phyloP scores from a whole-genome alignment of 2,888 invertebrate genomes.

The Synergus itoensis region DNA sequence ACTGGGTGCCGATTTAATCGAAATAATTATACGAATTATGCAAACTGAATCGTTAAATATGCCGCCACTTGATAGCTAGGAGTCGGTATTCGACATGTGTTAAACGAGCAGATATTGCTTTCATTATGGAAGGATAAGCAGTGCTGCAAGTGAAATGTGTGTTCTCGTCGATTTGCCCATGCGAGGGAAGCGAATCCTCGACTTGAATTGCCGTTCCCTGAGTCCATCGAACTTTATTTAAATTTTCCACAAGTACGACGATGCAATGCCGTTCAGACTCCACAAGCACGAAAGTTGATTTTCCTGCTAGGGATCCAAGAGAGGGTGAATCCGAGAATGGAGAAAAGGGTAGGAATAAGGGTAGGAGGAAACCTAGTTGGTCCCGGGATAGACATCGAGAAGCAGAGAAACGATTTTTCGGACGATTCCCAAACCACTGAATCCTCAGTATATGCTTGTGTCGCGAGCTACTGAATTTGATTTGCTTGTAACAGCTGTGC shows the following conservation, averaged over 20 bases:
- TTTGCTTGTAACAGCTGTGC: conserved; percentile 46
- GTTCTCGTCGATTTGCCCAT: conserved; percentile 48
- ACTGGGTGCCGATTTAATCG: background rate
- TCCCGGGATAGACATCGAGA: conserved; percentile 57
- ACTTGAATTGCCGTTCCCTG: conserved; percentile 44
- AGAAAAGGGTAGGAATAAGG: conserved; percentile 14
- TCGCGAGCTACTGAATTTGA: conserved; percentile 23
- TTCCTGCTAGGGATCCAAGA: conserved; percentile 48
- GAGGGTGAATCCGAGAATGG: conserved; percentile 29
- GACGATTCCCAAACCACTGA: conserved; percentile 60
- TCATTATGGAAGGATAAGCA: conserved; percentile 9
- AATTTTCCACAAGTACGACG: conserved; percentile 57
- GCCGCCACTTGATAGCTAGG: background rate
- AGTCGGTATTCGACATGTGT: background rate
- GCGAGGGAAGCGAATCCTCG: conserved; percentile 44
- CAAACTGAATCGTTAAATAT: background rate
- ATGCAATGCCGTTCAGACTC: conserved; percentile 49
- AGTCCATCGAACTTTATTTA: conserved; percentile 55
- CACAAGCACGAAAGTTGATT: conserved; percentile 52
- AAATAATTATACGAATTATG: conserved; percentile 5
- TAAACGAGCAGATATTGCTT: conserved; percentile 32
- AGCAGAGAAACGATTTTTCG: conserved; percentile 55
- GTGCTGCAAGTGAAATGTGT: conserved; percentile 39
- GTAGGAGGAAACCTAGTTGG: conserved; percentile 18
- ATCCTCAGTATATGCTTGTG: conserved; percentile 38